Evolutionary conservation across 2,113 vertebrate species (phyloP).

Genomic region (Strix aluco): DNA sequence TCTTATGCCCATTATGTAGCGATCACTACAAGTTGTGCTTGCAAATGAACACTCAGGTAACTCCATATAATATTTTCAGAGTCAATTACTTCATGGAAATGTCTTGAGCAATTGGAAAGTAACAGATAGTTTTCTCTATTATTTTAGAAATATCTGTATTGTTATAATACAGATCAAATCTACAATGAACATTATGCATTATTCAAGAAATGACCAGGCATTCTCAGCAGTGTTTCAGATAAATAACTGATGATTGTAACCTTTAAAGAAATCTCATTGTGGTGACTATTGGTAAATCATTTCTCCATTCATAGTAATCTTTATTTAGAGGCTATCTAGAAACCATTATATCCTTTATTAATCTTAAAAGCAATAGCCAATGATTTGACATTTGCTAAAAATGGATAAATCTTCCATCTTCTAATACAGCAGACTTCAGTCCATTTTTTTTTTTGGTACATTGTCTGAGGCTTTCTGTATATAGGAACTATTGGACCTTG

Average conservation of each 20-base stretch:
- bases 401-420: conserved; percentile 67
- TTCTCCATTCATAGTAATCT: conserved; percentile 80
- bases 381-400: conserved; percentile 79
- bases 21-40: conserved; percentile 66
- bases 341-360: conserved; percentile 79
- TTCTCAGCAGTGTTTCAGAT: conserved; percentile 80
- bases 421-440: conserved; percentile 64
- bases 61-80: conserved; percentile 68
- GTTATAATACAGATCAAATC: conserved; percentile 76
- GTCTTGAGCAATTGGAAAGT: conserved; percentile 70
- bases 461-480: conserved; percentile 31
- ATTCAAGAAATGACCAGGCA: conserved; percentile 78
- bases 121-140: conserved; percentile 76
- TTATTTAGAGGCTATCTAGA: conserved; percentile 79
- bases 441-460: background rate
- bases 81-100: conserved; percentile 79
- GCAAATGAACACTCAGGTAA: conserved; percentile 62
- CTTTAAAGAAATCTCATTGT: conserved; percentile 85
- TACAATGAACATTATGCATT: conserved; percentile 76
- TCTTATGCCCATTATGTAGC: conserved; percentile 62
- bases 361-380: conserved; percentile 75
- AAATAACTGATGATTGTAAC: conserved; percentile 90
- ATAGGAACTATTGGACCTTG: conserved; percentile 7
- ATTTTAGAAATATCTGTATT: conserved; percentile 77
- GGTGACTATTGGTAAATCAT: conserved; percentile 81